Conservation (phyloP, 1,140 invertebrate species). For the Anthonomus grandis region DNA sequence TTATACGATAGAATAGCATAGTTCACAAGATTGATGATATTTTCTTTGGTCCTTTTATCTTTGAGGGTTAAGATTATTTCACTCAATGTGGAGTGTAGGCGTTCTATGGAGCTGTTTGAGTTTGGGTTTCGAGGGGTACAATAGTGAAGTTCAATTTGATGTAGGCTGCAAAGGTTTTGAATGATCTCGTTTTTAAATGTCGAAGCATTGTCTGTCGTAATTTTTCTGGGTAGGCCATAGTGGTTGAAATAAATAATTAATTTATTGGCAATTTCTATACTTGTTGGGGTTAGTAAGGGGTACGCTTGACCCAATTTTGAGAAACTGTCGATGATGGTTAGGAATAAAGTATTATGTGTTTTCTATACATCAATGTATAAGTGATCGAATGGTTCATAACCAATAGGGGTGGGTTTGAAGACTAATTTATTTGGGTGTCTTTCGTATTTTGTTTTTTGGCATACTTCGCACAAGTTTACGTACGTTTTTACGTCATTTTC, state of each 20-base stretch:
- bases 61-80: no score
- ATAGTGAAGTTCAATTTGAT: slow-evolving; percentile 17
- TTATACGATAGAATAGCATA: no score
- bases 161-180: slow-evolving; percentile 6
- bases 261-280: slow-evolving; percentile 17
- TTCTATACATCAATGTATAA: not conserved
- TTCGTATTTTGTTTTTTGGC: slow-evolving; percentile 6
- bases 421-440: slow-evolving; percentile 6
- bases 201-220: slow-evolving; percentile 12
- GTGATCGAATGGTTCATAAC: slow-evolving; percentile 7
- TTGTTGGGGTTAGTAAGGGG: slow-evolving; percentile 4
- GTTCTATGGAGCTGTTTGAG: slow-evolving; percentile 8
- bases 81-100: no score
- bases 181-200: slow-evolving; percentile 6
- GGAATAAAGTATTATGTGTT: slow-evolving; percentile 3
- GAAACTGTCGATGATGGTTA: slow-evolving; percentile 9
- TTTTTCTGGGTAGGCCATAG: slow-evolving; percentile 14
- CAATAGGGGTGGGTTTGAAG: slow-evolving; percentile 10
- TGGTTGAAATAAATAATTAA: slow-evolving; percentile 9
- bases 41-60: no score
- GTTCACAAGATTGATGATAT: no score
- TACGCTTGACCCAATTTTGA: slow-evolving; percentile 23
- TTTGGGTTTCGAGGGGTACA: slow-evolving; percentile 3
- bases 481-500: no score
- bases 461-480: no score